phyloP scores from a whole-genome alignment of 2,797 vertebrate species.

The Pithecia hirsuta region DNA sequence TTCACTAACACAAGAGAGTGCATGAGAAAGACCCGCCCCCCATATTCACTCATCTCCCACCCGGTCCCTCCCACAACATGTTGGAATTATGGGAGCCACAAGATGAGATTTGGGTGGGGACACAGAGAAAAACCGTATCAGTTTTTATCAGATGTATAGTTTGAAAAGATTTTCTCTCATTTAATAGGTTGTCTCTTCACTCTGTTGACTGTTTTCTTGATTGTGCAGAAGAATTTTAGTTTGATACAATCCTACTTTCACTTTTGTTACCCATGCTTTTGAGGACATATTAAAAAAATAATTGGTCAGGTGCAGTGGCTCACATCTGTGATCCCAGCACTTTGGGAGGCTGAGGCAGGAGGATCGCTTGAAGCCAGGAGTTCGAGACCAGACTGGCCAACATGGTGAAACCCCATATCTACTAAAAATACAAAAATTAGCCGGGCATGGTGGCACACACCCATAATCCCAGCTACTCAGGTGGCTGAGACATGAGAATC shows the following conservation, averaged over 20 bases:
- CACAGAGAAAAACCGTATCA: background rate
- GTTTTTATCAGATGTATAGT: background rate
- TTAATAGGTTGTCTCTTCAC: background rate
- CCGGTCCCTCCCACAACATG: background rate
- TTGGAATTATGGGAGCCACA: background rate
- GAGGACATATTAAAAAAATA: too few species aligned
- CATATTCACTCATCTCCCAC: background rate
- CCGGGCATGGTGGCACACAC: fast-evolving
- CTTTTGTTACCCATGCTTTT: background rate
- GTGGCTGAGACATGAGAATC: too few species aligned
- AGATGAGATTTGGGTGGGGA: background rate
- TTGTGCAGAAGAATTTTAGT: background rate
- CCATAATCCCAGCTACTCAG: too few species aligned
- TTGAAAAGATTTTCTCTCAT: background rate
- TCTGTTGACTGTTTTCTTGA: background rate
- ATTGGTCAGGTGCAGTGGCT: too few species aligned
- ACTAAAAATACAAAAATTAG: too few species aligned
- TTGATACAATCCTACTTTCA: background rate
- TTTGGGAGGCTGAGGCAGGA: too few species aligned
- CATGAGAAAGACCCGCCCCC: background rate
- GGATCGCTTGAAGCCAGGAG: too few species aligned
- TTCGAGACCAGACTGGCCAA: too few species aligned
- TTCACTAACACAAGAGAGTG: background rate
- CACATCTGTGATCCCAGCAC: too few species aligned
- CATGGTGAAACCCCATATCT: too few species aligned